phyloP scores from a whole-genome alignment of 2,888 invertebrate genomes.

The Dynastes hyllus region DNA sequence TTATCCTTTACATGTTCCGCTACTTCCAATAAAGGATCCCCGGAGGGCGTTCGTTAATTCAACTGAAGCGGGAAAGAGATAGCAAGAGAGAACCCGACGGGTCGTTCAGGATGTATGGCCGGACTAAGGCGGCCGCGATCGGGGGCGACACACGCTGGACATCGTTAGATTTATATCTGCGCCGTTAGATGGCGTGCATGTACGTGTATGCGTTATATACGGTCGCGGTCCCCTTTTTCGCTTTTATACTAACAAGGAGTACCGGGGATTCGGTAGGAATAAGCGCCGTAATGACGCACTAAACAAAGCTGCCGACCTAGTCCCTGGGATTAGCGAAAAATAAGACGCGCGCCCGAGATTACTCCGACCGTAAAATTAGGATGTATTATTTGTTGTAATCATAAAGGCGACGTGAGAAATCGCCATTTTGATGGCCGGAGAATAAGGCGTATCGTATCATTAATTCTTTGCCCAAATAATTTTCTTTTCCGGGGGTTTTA shows the following conservation, averaged over 20 bases:
- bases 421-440: not conserved
- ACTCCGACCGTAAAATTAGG: constrained; percentile 48
- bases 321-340: constrained; percentile 43
- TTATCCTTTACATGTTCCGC: constrained; percentile 57
- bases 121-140: constrained; percentile 49
- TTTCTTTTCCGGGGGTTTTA: not conserved
- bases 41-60: constrained; percentile 51
- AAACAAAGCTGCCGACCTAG: constrained; percentile 34
- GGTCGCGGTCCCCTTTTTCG: not conserved
- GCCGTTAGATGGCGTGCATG: constrained; percentile 57
- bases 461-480: constrained; percentile 1
- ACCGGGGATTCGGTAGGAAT: constrained; percentile 30
- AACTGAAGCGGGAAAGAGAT: constrained; percentile 39
- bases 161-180: constrained; percentile 63
- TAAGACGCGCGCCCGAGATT: constrained; percentile 26
- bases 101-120: constrained; percentile 34
- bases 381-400: constrained; percentile 33
- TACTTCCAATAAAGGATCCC: constrained; percentile 53
- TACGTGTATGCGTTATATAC: not conserved
- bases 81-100: constrained; percentile 8
- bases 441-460: not conserved
- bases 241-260: not conserved
- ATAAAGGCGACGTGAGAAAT: constrained; percentile 39
- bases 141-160: constrained; percentile 52
- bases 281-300: constrained; percentile 52